Evolutionary conservation across 2,888 invertebrate species (phyloP), one percentile per base, ranked within the genome.

Genomic region (Lochmaea capreae): DNA sequence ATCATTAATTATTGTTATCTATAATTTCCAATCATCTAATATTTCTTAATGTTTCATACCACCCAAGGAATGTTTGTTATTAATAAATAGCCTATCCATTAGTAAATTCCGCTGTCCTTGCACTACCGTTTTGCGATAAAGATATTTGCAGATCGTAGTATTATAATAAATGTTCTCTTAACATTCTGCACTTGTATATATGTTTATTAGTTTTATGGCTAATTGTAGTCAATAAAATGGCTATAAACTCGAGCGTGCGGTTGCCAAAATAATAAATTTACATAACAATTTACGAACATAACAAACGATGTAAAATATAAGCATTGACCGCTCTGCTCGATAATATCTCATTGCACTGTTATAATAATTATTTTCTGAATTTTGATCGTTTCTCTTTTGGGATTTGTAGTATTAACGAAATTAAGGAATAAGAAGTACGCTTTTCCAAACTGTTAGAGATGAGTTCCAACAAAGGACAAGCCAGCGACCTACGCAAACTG

Each of bases 161-260:
- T 33, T 33, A 62, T 5, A 62, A 62, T 42, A 49, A 65, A 46
- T 65, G 18, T 46, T 22, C n/a, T 66, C 54, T 66, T 66, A 54
- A 66, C 39, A 66, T 66, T 66, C 66, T 49, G 39, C 26, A 66
- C 33, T 39, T 39, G 66, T 71, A 76, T 77, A 75, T 75, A 73
- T 62, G 71, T 78, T 79, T 78, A 79, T 78, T 78, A 77, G 69
- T 70, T 76, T 78, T 78, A 75, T 79, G 73, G 79, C 76, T 79
- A 79, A 81, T 81, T 80, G 78, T 77, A 72, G 76, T 74, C 79
- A 79, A 81, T 81, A 79, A 80, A 81, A 78, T 78, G 73, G 70
- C 75, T 67, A 77, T 80, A 79, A 80, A 81, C 77, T 72, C 71
- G 77, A 76, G 67, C 72, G 74, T 76, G 75, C 75, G 78, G 76